Percentiles rank a stretch among this genome's conserved stretches.
phyloP scores from a whole-genome alignment of 2,797 vertebrate genomes.

The Sebastes baramenuke region DNA sequence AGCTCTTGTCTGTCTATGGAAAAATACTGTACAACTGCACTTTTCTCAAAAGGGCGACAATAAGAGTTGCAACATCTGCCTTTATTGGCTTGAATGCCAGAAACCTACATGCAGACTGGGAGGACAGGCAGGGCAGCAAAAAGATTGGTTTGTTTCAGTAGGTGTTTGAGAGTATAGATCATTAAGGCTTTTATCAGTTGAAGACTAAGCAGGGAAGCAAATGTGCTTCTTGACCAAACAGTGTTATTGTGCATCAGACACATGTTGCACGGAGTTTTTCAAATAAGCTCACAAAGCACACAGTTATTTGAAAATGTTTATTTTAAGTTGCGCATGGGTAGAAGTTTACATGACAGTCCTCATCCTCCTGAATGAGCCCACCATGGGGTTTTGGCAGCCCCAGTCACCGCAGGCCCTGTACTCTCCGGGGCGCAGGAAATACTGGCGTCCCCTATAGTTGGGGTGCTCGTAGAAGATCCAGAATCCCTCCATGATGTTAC shows the following conservation, averaged over 20 bases:
- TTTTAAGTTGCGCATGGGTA: slow-evolving; percentile 13
- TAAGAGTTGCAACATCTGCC: slow-evolving; percentile 76
- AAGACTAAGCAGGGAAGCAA: not conserved
- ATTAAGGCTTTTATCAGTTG: not conserved
- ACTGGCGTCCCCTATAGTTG: slow-evolving; percentile 84
- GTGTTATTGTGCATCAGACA: not conserved
- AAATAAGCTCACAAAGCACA: slow-evolving; percentile 40
- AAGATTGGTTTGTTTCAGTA: slow-evolving; percentile 1
- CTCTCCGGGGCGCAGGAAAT: slow-evolving; percentile 81
- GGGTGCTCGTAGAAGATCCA: slow-evolving; percentile 87
- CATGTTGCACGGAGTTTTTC: not conserved
- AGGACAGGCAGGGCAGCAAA: not conserved
- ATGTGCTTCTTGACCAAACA: not conserved
- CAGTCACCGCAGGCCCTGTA: slow-evolving; percentile 82
- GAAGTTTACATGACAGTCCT: slow-evolving; percentile 72
- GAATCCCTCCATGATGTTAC: slow-evolving; percentile 81
- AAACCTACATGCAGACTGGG: slow-evolving; percentile 17
- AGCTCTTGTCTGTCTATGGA: slow-evolving; percentile 64
- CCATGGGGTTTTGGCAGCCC: slow-evolving; percentile 80
- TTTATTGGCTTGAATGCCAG: slow-evolving; percentile 68
- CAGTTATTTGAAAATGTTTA: slow-evolving; percentile 62
- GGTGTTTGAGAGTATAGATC: not conserved
- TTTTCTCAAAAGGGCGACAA: slow-evolving; percentile 72
- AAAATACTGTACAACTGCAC: slow-evolving; percentile 77
- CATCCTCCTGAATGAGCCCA: slow-evolving; percentile 85